Evolutionary conservation across 2,888 invertebrate genomes (phyloP).

Genomic region (Sceliomorpha sp.): DNA sequence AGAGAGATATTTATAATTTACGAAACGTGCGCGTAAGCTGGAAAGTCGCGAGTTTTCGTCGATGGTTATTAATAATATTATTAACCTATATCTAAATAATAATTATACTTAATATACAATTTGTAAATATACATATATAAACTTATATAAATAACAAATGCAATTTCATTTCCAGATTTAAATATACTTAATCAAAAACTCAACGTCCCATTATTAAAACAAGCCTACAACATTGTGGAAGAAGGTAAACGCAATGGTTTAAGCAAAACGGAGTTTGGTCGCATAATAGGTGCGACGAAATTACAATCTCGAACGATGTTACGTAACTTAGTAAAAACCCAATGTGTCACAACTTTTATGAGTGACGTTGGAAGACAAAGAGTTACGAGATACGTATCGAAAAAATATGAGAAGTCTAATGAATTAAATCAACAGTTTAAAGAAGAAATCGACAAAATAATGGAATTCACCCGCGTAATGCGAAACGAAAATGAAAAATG

Average conservation of each 20-base stretch:
- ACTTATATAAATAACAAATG: too few species aligned
- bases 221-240: conserved; percentile 82
- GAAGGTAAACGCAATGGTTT: conserved; percentile 82
- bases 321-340: conserved; percentile 80
- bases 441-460: conserved; percentile 72
- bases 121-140: too few species aligned
- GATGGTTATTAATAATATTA: too few species aligned
- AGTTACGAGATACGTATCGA: conserved; percentile 79
- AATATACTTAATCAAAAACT: conserved; percentile 67
- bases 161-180: conserved; percentile 59
- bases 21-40: too few species aligned
- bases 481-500: conserved; percentile 23
- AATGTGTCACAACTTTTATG: conserved; percentile 81
- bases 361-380: conserved; percentile 83
- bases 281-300: conserved; percentile 78
- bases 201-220: conserved; percentile 75
- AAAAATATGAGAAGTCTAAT: conserved; percentile 71
- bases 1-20: too few species aligned
- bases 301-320: conserved; percentile 80
- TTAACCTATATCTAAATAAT: too few species aligned
- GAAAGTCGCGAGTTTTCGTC: too few species aligned
- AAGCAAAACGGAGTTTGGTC: conserved; percentile 79
- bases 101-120: too few species aligned
- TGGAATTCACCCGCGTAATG: conserved; percentile 65
- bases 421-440: conserved; percentile 70